These are phyloP conservation scores for Ondatra zibethicus DNA, from an alignment of 2,113 vertebrate genomes.

Conservation along the genomic window DNA sequence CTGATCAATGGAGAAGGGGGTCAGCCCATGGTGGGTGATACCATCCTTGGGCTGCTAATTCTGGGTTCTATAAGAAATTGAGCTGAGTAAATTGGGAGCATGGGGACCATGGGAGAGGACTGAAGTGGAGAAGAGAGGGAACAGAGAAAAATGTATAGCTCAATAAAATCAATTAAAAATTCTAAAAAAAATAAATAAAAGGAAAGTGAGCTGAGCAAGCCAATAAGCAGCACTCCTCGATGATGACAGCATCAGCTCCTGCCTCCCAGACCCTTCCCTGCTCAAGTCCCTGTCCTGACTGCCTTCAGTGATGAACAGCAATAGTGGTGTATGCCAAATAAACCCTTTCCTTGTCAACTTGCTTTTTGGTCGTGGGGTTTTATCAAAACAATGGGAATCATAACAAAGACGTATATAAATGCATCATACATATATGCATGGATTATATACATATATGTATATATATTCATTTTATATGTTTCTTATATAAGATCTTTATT, in stretches of 20 bases:
- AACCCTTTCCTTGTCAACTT: background rate
- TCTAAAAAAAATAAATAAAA: too few relatives aligned
- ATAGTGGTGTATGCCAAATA: background rate
- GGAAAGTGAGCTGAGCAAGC: background rate
- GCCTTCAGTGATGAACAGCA: background rate
- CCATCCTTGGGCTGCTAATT: background rate
- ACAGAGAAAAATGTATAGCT: too few relatives aligned
- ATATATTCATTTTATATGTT: background rate
- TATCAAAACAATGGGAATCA: background rate
- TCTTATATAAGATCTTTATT: background rate
- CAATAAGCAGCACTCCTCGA: background rate
- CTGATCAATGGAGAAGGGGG: background rate
- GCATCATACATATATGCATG: background rate
- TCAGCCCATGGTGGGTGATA: background rate
- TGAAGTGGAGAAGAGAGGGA: too few relatives aligned
- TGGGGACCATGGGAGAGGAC: too few relatives aligned
- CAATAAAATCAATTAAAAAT: too few relatives aligned
- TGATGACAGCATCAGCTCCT: background rate
- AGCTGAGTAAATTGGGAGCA: background rate
- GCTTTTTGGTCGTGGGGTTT: too few relatives aligned
- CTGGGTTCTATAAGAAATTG: background rate
- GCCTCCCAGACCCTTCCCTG: accelerated
- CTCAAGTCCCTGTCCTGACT: background rate
- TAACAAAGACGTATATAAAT: background rate
- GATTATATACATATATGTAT: background rate